Evolutionary conservation across 2,888 invertebrate species (phyloP).

Genomic region (Lasioglossum lativentre): DNA sequence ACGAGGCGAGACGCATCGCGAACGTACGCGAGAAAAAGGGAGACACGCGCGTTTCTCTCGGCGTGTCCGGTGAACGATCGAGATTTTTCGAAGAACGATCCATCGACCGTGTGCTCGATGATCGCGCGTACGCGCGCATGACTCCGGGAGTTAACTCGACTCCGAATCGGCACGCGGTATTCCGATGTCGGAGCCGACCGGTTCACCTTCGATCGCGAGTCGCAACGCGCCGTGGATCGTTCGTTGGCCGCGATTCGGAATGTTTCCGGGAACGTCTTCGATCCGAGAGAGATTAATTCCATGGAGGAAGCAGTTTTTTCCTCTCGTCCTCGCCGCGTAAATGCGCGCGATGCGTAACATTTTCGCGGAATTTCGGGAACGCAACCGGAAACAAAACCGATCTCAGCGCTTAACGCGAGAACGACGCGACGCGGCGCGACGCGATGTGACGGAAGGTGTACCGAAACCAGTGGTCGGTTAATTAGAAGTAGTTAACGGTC

Average conservation of each 20-base stretch:
- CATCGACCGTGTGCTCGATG: neutral
- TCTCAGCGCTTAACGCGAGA: too few species aligned
- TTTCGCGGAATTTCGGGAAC: neutral
- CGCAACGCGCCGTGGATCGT: neutral
- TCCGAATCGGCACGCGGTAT: neutral
- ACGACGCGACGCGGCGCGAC: too few species aligned
- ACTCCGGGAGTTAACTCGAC: neutral
- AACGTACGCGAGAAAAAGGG: slow-evolving; percentile 19
- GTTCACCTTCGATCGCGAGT: slow-evolving; percentile 43
- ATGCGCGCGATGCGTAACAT: too few species aligned
- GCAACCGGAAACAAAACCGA: too few species aligned
- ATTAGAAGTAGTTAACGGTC: slow-evolving; percentile 69
- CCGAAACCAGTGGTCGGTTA: slow-evolving; percentile 55
- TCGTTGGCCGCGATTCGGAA: neutral
- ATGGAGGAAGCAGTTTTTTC: neutral
- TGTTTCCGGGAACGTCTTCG: neutral
- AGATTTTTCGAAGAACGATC: neutral
- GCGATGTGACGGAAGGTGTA: neutral
- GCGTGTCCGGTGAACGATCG: neutral
- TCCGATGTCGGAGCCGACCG: slow-evolving; percentile 10
- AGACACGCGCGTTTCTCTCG: neutral
- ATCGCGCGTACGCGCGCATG: neutral
- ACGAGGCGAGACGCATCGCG: slow-evolving; percentile 30
- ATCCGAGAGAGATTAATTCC: neutral
- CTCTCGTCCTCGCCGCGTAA: too few species aligned